Percentiles rank a stretch among this genome's conserved stretches.
Conservation (phyloP, 2,113 vertebrate species). For the Cervus canadensis region DNA sequence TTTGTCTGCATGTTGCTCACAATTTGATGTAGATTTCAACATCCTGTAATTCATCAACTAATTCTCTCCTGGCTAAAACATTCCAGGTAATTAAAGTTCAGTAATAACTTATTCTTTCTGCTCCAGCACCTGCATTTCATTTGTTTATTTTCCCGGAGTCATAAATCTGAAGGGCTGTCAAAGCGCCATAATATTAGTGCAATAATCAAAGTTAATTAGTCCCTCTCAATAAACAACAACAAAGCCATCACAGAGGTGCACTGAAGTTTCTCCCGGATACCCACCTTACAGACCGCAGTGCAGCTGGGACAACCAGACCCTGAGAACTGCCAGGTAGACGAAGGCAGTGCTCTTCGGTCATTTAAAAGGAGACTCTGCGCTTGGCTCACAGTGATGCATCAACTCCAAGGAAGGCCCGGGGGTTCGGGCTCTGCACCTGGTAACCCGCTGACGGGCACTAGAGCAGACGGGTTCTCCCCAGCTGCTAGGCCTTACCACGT, state of each 20-base stretch:
- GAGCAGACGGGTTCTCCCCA: neutral
- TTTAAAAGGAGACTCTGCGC: slow-evolving; percentile 51
- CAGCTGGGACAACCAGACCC: slow-evolving; percentile 72
- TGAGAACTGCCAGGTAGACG: slow-evolving; percentile 61
- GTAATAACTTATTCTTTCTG: slow-evolving; percentile 99
- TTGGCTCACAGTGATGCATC: slow-evolving; percentile 55
- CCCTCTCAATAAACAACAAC: slow-evolving; percentile 87
- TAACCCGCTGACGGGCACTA: neutral
- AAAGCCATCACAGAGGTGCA: slow-evolving; percentile 84
- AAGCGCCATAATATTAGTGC: slow-evolving; percentile 97
- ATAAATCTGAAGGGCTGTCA: slow-evolving; percentile 98
- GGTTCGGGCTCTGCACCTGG: neutral
- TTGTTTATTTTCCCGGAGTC: slow-evolving; percentile 99
- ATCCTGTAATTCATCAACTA: slow-evolving; percentile 91
- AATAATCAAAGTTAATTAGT: slow-evolving; percentile 99
- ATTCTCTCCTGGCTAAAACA: slow-evolving; percentile 89
- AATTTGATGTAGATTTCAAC: slow-evolving; percentile 85
- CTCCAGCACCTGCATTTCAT: slow-evolving; percentile 99
- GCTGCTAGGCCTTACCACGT: neutral
- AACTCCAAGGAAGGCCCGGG: slow-evolving; percentile 46
- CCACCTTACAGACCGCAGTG: slow-evolving; percentile 66
- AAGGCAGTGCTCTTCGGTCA: slow-evolving; percentile 40
- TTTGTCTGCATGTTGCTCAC: slow-evolving; percentile 75
- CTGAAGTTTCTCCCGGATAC: slow-evolving; percentile 76
- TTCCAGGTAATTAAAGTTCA: slow-evolving; percentile 98